Evolutionary conservation across 2,113 vertebrate genomes (phyloP).

Genomic region (Leptodactylus fuscus): DNA sequence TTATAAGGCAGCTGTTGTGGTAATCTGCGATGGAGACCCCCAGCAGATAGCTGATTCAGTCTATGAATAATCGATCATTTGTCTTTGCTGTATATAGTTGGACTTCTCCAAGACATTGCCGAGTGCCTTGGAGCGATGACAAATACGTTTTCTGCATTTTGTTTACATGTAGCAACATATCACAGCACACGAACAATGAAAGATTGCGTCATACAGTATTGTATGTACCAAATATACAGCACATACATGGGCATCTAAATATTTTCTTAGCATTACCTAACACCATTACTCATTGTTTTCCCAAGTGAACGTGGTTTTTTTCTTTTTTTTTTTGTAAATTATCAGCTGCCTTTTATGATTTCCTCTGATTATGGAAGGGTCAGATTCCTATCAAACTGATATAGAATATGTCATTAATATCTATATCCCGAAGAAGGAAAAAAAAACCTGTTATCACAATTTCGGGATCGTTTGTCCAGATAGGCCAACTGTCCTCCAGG

Average conservation of each 20-base stretch:
- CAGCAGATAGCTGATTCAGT: background rate
- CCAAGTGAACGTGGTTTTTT: background rate
- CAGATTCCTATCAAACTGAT: no score
- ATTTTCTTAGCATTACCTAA: background rate
- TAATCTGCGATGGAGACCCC: background rate
- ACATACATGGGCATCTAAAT: background rate
- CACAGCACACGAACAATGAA: background rate
- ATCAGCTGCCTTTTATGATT: no score
- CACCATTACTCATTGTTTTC: background rate
- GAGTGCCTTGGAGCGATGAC: background rate
- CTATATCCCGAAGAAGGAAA: no score
- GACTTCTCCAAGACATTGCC: background rate
- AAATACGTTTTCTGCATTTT: background rate
- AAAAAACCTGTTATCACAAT: no score
- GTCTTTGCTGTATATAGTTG: background rate
- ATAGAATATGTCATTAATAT: no score
- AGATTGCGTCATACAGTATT: background rate
- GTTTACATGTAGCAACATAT: background rate
- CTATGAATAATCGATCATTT: no score
- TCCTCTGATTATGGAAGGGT: no score
- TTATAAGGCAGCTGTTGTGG: background rate
- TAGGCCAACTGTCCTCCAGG: no score
- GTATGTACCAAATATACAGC: background rate
- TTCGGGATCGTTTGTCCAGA: no score
- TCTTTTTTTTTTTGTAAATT: background rate